Evolutionary conservation across 37 sponge, comb jelly and placozoan genomes (phyloP), one percentile per base, ranked within the genome.

Genomic region (Diacarnus erythraeanus): DNA sequence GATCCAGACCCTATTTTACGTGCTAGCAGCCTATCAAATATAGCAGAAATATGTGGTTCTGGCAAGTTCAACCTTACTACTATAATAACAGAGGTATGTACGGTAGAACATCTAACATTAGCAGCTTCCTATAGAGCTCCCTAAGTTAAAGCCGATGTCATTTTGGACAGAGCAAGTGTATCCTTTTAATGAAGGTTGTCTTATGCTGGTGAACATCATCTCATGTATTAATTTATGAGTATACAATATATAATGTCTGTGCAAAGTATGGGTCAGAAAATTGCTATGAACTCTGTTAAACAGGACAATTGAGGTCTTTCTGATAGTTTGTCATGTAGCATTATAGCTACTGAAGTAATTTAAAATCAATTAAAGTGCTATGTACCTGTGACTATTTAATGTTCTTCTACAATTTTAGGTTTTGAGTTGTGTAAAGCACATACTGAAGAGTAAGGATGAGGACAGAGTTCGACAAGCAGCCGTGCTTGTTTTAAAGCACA

Each of bases 11-110:
- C 84, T 25, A 54, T 88, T 9, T 68, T 96, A 0, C 41, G 92
- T n/a, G 86, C 92, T 30, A 91, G 92, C 72, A 69, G 76, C 47
- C 75, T 94, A 25, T 96, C 97, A 21, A 83, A 88, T 71, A 81
- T 96, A 21, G 86, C 94, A 2, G 88, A 89, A 2, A 63, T 90
- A 3, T 90, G 92, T 33, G 0, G 38, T 29, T 57, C 77, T 31
- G 51, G 89, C 27, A 67, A 72, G 54, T 77, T 63, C 71, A 83
- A 88, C 1, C 73, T 92, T 2, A 57, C 74, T 12, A 5, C 67
- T 18, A 39, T 83, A 15, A 75, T 83, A 8, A 78, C 87, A 31
- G 94, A 94, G 91, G 94, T 93, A 61, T 37, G 39, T 15, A 25
- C 4, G 30, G n/a, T n/a, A n/a, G n/a, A n/a, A n/a, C n/a, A n/a